Evolutionary conservation across 2,797 vertebrate genomes (phyloP), one percentile per base, ranked within the genome.

Genomic region (Gastrophryne carolinensis): DNA sequence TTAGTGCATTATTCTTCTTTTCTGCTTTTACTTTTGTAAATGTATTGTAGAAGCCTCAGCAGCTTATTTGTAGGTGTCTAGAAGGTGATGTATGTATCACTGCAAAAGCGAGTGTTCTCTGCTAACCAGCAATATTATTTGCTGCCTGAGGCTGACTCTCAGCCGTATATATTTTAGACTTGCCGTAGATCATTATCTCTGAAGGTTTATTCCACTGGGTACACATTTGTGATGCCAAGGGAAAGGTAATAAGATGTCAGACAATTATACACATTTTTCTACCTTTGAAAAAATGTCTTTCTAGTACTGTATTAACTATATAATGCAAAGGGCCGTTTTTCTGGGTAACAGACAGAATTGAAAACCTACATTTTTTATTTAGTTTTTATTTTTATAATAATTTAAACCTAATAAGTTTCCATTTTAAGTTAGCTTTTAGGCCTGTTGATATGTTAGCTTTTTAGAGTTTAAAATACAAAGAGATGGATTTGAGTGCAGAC

Each of bases 21-120:
- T 62, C 17, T 52, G 63, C 44, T 34, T 72, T 35, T 60, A 29
- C 30, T 66, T 54, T 37, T 70, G 49, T 58, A 70, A 63, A 77
- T 47, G 35, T 62, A 63, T 50, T 23, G 49, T 64, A 17, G 58
- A 58, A 71, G 23, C 37, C 47, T 62, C 53, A 41, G 27, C 53
- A 60, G 63, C 39, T 67, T 52, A 77, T 77, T 77, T 77, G 47
- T 71, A 56, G 66, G 66, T 71, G 66, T 71, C 74, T 64, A 66
- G 58, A 64, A 77, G 35, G 60, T 57, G 60, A 71, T 78, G 29
- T 64, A 72, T 78, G 39, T 63, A 57, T 57, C 32, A 57, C 27
- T 65, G 47, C 61, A 65, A 37, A 64, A 21, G 61, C 62, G 21
- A 71, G 29, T 58, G 26, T 57, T 77, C 73, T 60, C 27, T 34